Conservation (phyloP, 1,140 invertebrate genomes). For the Eciton burchellii region DNA sequence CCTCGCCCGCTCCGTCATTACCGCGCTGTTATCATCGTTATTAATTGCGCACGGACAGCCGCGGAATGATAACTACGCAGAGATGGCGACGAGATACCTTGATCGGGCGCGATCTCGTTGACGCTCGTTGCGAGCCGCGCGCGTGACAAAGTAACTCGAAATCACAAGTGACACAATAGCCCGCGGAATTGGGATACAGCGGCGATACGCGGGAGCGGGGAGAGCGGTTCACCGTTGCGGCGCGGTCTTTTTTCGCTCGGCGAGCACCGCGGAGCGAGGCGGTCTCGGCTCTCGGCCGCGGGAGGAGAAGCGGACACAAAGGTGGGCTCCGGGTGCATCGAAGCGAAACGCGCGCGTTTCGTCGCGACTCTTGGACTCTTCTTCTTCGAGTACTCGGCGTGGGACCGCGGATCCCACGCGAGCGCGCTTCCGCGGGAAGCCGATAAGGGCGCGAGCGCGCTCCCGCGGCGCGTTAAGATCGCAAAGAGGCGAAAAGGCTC, state of each 20-base stretch:
- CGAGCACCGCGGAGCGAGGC: slow-evolving; percentile 14
- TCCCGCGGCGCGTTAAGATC: neutral
- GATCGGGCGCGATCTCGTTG: too few relatives aligned
- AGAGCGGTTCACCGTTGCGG: slow-evolving; percentile 67
- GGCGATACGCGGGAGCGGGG: slow-evolving; percentile 49
- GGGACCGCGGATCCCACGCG: too few relatives aligned
- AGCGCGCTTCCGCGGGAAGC: too few relatives aligned
- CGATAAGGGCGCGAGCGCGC: too few relatives aligned
- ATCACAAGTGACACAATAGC: slow-evolving; percentile 73
- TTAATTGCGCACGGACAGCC: too few relatives aligned
- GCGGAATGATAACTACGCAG: too few relatives aligned
- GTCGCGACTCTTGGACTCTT: neutral
- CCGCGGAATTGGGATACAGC: slow-evolving; percentile 72
- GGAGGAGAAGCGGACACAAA: slow-evolving; percentile 72
- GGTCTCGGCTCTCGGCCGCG: too few relatives aligned
- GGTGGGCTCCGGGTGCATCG: slow-evolving; percentile 73
- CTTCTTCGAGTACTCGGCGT: too few relatives aligned
- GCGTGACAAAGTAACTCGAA: slow-evolving; percentile 62
- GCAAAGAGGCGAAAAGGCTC: neutral
- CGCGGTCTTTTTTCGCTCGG: slow-evolving; percentile 66
- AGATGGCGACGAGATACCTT: too few relatives aligned
- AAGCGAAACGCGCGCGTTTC: slow-evolving; percentile 70
- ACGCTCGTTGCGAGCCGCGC: too few relatives aligned
- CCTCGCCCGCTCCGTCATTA: too few relatives aligned
- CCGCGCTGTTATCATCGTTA: too few relatives aligned